Conservation (phyloP, 2,113 vertebrate genomes). For the Bubo bubo region DNA sequence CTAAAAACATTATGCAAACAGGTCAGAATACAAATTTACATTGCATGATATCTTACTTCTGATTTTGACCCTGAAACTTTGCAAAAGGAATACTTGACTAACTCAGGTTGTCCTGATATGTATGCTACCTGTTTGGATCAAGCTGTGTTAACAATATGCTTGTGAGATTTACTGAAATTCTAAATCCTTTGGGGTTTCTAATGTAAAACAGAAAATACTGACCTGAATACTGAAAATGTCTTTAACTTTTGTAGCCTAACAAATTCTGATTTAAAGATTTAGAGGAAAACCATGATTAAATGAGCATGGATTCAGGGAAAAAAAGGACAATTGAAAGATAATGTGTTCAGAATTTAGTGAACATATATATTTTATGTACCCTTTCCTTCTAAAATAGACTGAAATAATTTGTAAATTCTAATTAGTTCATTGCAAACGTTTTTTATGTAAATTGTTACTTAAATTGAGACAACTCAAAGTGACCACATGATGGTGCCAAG, state of each 20-base stretch:
- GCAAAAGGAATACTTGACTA: background rate
- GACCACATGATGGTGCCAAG: conserved; percentile 68
- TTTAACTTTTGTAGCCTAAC: background rate
- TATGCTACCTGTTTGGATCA: background rate
- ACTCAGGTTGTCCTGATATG: background rate
- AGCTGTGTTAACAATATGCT: background rate
- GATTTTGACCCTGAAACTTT: background rate
- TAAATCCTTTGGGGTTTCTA: background rate
- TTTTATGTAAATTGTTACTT: background rate
- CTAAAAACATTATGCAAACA: background rate
- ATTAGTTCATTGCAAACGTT: background rate
- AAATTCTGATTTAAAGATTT: background rate
- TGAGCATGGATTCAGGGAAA: background rate
- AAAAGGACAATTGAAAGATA: background rate
- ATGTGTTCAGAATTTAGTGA: background rate
- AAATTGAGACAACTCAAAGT: background rate
- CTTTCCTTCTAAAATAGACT: background rate
- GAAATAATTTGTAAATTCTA: background rate
- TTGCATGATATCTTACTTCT: background rate
- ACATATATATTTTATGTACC: background rate
- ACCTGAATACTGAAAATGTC: background rate
- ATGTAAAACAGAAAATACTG: background rate
- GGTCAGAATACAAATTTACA: background rate
- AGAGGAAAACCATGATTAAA: background rate
- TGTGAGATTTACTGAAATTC: background rate